phyloP scores from a whole-genome alignment of 2,888 invertebrate genomes.

The Drosophila suboccidentalis region DNA sequence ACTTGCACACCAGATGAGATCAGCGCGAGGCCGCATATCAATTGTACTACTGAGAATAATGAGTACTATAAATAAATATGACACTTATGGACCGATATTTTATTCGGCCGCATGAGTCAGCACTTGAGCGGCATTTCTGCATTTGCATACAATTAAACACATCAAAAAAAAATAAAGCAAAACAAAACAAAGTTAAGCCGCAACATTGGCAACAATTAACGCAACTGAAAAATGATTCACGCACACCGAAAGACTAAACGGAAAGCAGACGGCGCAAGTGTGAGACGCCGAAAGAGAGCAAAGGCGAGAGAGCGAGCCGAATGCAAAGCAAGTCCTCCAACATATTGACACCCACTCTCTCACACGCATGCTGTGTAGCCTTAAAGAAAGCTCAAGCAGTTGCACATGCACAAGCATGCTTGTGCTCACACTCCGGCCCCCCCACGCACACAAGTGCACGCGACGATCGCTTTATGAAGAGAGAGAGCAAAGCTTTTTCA shows the following conservation, averaged over 20 bases:
- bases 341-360: conserved; percentile 34
- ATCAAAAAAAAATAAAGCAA: background rate
- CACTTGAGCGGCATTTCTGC: conserved; percentile 28
- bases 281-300: conserved; percentile 1
- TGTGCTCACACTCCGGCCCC: conserved; percentile 34
- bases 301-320: background rate
- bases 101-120: conserved; percentile 41
- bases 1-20: conserved; percentile 36
- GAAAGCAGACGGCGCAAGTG: conserved; percentile 1
- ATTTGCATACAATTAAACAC: conserved; percentile 19
- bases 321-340: conserved; percentile 47
- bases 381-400: conserved; percentile 15
- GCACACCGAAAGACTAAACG: conserved; percentile 10
- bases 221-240: conserved; percentile 16
- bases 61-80: conserved; percentile 46
- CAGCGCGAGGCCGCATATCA: conserved; percentile 36
- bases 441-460: conserved; percentile 37
- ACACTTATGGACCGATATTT: conserved; percentile 16
- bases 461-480: conserved; percentile 30
- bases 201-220: conserved; percentile 19
- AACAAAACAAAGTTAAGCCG: conserved; percentile 13
- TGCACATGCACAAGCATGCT: conserved; percentile 53
- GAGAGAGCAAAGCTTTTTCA: conserved; percentile 36
- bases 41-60: conserved; percentile 22
- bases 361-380: conserved; percentile 19